These are phyloP conservation scores for Sialia sialis DNA, from an alignment of 2,113 vertebrate species.

Conservation along the genomic window DNA sequence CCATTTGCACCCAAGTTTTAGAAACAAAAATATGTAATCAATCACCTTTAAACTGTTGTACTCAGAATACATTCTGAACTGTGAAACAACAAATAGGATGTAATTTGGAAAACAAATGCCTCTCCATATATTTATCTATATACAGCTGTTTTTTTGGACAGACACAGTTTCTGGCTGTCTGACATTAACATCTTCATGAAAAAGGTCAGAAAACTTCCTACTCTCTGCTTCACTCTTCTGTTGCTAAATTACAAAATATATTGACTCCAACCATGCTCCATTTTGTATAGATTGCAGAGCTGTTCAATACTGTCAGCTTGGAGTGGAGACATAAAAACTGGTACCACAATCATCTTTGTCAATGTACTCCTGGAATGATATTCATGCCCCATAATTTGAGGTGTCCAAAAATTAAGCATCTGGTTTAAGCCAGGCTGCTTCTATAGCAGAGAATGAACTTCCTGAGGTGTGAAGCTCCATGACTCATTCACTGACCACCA, in stretches of 20 bases:
- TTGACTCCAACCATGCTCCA: not conserved
- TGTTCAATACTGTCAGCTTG: not conserved
- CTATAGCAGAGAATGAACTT: not conserved
- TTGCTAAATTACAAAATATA: not conserved
- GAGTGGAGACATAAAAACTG: not conserved
- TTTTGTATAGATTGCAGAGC: not conserved
- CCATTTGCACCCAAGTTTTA: not conserved
- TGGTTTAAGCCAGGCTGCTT: not conserved
- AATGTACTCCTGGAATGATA: not conserved
- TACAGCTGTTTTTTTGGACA: not conserved
- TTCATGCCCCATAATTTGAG: not conserved
- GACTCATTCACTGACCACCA: not conserved
- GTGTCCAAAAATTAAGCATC: not conserved
- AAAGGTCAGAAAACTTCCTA: not conserved
- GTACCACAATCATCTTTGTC: not conserved
- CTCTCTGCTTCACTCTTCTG: not conserved
- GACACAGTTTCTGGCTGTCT: not conserved
- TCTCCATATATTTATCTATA: not conserved
- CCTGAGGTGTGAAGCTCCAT: not conserved
- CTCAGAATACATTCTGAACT: not conserved
- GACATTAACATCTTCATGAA: not conserved
- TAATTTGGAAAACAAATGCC: not conserved
- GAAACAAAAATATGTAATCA: fast-evolving
- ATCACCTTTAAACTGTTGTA: not conserved
- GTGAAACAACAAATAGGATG: not conserved